phyloP scores from a whole-genome alignment of 2,888 invertebrate genomes.

The Lepeophtheirus nordmannii region DNA sequence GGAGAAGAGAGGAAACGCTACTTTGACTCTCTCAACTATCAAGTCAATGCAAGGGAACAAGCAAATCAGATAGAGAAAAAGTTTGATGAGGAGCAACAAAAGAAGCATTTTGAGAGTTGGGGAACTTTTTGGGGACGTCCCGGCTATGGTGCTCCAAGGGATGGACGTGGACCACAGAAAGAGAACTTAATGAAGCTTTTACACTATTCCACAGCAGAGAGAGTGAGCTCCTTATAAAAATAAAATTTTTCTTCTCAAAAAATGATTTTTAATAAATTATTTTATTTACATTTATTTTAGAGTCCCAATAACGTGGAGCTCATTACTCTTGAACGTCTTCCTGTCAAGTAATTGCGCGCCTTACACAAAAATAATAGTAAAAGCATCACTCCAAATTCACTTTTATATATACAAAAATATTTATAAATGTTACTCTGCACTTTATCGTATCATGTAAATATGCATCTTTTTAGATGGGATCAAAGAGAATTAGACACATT shows the following conservation, averaged over 20 bases:
- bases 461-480: no score
- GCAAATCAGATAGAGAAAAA: background rate
- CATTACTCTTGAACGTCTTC: conserved; percentile 22
- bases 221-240: background rate
- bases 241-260: background rate
- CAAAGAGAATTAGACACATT: no score
- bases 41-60: conserved; percentile 5
- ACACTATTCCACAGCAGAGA: conserved; percentile 7
- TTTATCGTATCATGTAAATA: no score
- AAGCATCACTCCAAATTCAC: background rate
- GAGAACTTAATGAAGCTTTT: conserved; percentile 22
- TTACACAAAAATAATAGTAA: background rate
- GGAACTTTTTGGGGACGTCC: conserved; percentile 23
- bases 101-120: conserved; percentile 11
- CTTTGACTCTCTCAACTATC: conserved; percentile 10
- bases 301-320: conserved; percentile 22
- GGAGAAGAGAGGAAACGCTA: conserved; percentile 7
- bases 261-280: no score
- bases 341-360: background rate
- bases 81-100: conserved; percentile 19
- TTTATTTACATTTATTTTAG: background rate
- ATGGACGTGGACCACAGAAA: conserved; percentile 16
- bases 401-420: background rate
- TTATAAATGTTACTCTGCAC: background rate
- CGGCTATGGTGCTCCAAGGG: conserved; percentile 23